Conservation (phyloP, 1,140 invertebrate species). For the Limonius californicus region DNA sequence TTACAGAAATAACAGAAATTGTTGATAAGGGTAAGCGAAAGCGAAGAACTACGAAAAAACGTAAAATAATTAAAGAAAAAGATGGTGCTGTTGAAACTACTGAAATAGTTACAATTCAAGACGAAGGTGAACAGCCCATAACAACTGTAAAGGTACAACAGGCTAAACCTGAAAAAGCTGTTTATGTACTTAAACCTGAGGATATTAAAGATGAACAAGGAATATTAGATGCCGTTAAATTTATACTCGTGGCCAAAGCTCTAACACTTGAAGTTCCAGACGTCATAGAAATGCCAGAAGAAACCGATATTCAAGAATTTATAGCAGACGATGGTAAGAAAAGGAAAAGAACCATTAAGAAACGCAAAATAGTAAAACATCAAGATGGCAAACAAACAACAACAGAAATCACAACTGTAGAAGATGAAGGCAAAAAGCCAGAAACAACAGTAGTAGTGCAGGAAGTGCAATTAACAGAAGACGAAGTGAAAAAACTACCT, state of each 20-base stretch:
- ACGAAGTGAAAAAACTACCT: conserved; percentile 32
- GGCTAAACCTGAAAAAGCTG: conserved; percentile 22
- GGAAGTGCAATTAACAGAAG: conserved; percentile 26
- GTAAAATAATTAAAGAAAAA: conserved; percentile 38
- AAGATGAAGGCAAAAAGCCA: conserved; percentile 42
- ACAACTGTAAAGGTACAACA: conserved; percentile 39
- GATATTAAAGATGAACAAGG: not conserved
- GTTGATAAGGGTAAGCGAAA: conserved; percentile 31
- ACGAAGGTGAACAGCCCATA: conserved; percentile 39
- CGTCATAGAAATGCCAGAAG: conserved; percentile 37
- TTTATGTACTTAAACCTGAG: not conserved
- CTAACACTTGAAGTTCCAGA: conserved; percentile 39
- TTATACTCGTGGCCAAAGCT: not conserved
- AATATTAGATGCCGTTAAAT: not conserved
- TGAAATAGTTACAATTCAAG: conserved; percentile 43
- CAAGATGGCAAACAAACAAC: conserved; percentile 30
- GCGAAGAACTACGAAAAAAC: conserved; percentile 33
- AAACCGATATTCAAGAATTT: conserved; percentile 24
- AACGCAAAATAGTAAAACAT: conserved; percentile 37
- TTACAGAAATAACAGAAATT: conserved; percentile 36
- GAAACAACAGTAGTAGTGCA: conserved; percentile 37
- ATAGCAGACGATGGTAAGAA: conserved; percentile 21
- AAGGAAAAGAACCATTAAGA: conserved; percentile 13
- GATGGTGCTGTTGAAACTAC: conserved; percentile 29
- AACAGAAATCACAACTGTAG: conserved; percentile 33